Percentiles rank a stretch among this genome's conserved stretches.
Evolutionary conservation across 2,113 vertebrate species (phyloP).

Genomic region (Canis aureus): DNA sequence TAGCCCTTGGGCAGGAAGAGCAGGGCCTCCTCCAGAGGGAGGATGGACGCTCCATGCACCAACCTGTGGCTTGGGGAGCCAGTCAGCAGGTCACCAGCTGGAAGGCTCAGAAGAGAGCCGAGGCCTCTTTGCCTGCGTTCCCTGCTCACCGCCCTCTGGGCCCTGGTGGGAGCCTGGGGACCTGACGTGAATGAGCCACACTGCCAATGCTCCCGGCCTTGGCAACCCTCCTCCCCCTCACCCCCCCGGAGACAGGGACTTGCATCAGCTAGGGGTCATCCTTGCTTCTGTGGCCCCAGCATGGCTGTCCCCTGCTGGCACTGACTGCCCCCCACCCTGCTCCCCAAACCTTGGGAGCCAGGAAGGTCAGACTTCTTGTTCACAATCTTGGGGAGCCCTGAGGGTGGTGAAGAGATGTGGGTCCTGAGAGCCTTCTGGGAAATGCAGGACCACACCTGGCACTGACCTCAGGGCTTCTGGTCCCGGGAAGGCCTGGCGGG

Average conservation of each 20-base stretch:
- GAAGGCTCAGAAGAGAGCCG: accelerated
- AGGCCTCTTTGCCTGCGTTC: not conserved
- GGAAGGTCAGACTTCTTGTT: accelerated
- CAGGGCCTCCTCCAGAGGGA: not conserved
- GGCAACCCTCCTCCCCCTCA: not conserved
- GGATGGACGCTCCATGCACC: not conserved
- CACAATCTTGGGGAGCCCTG: not conserved
- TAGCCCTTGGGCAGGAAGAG: too few relatives aligned
- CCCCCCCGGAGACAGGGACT: not conserved
- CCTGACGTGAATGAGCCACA: accelerated
- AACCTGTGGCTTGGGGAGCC: accelerated
- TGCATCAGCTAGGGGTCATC: not conserved
- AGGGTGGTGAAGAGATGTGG: accelerated
- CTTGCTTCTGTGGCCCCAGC: accelerated
- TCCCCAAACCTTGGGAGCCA: accelerated
- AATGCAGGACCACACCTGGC: not conserved
- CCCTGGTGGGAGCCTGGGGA: not conserved
- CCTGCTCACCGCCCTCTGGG: accelerated
- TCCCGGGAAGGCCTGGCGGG: not conserved
- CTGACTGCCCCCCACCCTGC: too few relatives aligned
- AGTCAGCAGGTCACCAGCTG: accelerated
- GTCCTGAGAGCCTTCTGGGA: not conserved
- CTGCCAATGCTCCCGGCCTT: not conserved
- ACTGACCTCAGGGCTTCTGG: accelerated
- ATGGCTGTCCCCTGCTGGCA: accelerated